Percentiles rank a stretch among this genome's conserved stretches.
phyloP scores from a whole-genome alignment of 2,797 vertebrate genomes.

The Botia almorhae region DNA sequence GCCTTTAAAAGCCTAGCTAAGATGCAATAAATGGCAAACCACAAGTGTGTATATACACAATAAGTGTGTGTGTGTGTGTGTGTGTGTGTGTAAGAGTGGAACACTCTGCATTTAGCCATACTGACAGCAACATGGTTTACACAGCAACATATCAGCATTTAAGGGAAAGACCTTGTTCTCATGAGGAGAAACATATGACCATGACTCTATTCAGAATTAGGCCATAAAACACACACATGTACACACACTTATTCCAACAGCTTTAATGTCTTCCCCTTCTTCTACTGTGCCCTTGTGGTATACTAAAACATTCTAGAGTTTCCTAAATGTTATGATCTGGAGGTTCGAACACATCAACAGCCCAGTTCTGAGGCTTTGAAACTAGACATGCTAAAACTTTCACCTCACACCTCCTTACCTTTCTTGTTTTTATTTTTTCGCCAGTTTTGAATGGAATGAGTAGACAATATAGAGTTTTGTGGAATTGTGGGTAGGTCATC shows the following conservation, averaged over 20 bases:
- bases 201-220: slow-evolving; percentile 37
- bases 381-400: slow-evolving; percentile 15
- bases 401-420: background rate
- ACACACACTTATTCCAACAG: slow-evolving; percentile 18
- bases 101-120: background rate
- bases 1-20: slow-evolving; percentile 13
- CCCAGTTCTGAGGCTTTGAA: slow-evolving; percentile 9
- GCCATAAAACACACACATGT: slow-evolving; percentile 31
- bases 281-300: slow-evolving; percentile 33
- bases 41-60: background rate
- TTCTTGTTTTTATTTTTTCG: background rate
- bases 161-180: slow-evolving; percentile 36
- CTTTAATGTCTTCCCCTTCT: slow-evolving; percentile 26
- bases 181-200: slow-evolving; percentile 34
- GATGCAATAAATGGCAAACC: slow-evolving; percentile 18
- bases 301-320: slow-evolving; percentile 43
- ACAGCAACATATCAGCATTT: slow-evolving; percentile 28
- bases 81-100: background rate
- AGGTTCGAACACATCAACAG: slow-evolving; percentile 12
- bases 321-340: slow-evolving; percentile 43
- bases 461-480: background rate
- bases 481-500: background rate
- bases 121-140: slow-evolving; percentile 29
- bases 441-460: background rate
- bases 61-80: background rate